Conservation (phyloP, 2,888 invertebrate species). For the Zelleria hepariella region DNA sequence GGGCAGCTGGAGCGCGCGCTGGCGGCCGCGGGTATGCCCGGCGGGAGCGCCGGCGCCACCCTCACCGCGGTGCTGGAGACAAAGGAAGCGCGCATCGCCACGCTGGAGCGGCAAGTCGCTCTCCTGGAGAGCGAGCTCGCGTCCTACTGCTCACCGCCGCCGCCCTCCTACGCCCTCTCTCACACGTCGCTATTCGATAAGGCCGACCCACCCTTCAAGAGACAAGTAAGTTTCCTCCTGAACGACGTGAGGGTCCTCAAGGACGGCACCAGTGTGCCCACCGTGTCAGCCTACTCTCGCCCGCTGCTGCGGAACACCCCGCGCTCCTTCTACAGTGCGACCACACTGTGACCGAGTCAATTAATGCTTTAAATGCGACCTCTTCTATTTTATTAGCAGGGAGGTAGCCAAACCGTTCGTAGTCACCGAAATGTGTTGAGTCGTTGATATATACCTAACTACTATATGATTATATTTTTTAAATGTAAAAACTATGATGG, state of each 20-base stretch:
- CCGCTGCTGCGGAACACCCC: conserved; percentile 26
- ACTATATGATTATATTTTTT: conserved; percentile 19
- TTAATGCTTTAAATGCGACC: conserved; percentile 55
- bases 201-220: conserved; percentile 78
- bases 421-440: conserved; percentile 52
- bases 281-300: conserved; percentile 22
- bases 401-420: conserved; percentile 21
- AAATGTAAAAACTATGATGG: neutral
- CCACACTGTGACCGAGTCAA: conserved; percentile 45
- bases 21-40: conserved; percentile 74
- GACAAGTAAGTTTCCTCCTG: conserved; percentile 89
- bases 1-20: conserved; percentile 82
- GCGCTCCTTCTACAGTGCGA: conserved; percentile 17
- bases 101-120: conserved; percentile 87
- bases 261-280: conserved; percentile 72
- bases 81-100: conserved; percentile 89
- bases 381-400: conserved; percentile 1
- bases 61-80: conserved; percentile 86
- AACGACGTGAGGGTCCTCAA: conserved; percentile 84
- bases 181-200: conserved; percentile 75
- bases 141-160: conserved; percentile 56
- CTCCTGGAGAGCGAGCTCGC: conserved; percentile 84
- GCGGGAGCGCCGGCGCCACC: conserved; percentile 74
- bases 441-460: conserved; percentile 61
- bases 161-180: conserved; percentile 65